Conservation (phyloP, 2,888 invertebrate genomes). For the Margaritifera margaritifera region DNA sequence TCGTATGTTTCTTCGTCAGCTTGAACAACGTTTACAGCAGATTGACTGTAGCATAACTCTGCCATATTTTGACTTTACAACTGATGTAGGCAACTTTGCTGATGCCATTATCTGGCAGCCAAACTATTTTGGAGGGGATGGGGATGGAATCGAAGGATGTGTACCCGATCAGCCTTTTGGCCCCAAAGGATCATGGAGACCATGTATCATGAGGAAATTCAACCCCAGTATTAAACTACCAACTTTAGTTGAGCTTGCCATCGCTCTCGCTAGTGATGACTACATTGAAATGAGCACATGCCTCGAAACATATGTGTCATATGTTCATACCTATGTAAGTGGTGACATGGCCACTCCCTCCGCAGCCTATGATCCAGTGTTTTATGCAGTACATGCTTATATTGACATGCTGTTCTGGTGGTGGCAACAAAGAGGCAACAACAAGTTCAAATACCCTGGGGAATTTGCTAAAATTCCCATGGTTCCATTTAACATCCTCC, state of each 20-base stretch:
- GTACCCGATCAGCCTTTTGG: conserved; percentile 69
- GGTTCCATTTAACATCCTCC: conserved; percentile 63
- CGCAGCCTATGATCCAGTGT: conserved; percentile 64
- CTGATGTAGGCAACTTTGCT: conserved; percentile 64
- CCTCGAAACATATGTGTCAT: conserved; percentile 59
- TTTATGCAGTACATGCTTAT: conserved; percentile 61
- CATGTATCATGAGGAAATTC: conserved; percentile 66
- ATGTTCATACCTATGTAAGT: conserved; percentile 62
- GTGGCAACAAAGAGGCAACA: conserved; percentile 61
- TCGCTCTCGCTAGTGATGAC: conserved; percentile 59
- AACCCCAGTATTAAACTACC: conserved; percentile 61
- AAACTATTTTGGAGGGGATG: conserved; percentile 67
- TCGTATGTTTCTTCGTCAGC: conserved; percentile 59
- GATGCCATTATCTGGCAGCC: conserved; percentile 69
- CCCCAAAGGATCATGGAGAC: conserved; percentile 59
- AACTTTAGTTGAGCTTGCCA: conserved; percentile 55
- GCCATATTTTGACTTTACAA: conserved; percentile 70
- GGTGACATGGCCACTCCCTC: conserved; percentile 64
- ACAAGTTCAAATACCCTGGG: conserved; percentile 62
- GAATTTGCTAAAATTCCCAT: conserved; percentile 62
- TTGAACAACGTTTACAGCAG: conserved; percentile 66
- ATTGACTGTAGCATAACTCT: conserved; percentile 66
- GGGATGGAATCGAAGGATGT: conserved; percentile 52
- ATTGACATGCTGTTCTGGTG: conserved; percentile 65
- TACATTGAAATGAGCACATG: conserved; percentile 62